Conservation (phyloP, 2,113 vertebrate genomes). For the Lucifuga dentata region DNA sequence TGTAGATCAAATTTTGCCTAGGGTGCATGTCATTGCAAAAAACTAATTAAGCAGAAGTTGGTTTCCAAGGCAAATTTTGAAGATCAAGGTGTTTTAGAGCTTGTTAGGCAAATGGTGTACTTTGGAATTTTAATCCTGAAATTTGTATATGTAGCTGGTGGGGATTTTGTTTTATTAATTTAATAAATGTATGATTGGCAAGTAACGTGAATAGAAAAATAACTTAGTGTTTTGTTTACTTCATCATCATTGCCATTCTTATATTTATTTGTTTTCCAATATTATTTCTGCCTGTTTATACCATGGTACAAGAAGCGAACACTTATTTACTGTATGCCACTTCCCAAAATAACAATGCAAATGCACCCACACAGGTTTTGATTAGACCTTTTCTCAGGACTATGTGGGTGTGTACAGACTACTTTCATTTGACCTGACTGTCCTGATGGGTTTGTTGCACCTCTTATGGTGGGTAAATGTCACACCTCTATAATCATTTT, state of each 20-base stretch:
- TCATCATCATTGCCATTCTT: not conserved
- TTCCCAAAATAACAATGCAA: too few species aligned
- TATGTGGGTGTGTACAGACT: too few species aligned
- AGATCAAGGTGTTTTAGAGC: constrained; percentile 34
- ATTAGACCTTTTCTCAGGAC: too few species aligned
- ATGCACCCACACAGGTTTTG: too few species aligned
- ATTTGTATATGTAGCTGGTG: constrained; percentile 5
- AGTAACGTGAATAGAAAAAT: constrained; percentile 7
- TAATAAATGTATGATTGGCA: not conserved
- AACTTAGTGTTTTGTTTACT: not conserved
- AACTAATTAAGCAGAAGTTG: constrained; percentile 13
- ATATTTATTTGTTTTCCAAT: too few species aligned
- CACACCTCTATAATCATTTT: too few species aligned
- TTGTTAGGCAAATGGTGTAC: constrained; percentile 19
- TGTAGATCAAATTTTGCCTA: constrained; percentile 18
- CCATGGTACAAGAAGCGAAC: too few species aligned
- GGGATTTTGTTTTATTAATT: constrained; percentile 1
- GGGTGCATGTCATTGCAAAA: not conserved
- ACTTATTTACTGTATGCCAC: too few species aligned
- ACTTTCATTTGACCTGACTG: too few species aligned
- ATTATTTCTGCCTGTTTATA: too few species aligned
- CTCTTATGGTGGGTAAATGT: too few species aligned
- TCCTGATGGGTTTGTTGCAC: too few species aligned
- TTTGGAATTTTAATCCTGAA: constrained; percentile 2
- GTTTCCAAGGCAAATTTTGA: constrained; percentile 10